Evolutionary conservation across 2,113 vertebrate species (phyloP).

Genomic region (Corynorhinus townsendii): DNA sequence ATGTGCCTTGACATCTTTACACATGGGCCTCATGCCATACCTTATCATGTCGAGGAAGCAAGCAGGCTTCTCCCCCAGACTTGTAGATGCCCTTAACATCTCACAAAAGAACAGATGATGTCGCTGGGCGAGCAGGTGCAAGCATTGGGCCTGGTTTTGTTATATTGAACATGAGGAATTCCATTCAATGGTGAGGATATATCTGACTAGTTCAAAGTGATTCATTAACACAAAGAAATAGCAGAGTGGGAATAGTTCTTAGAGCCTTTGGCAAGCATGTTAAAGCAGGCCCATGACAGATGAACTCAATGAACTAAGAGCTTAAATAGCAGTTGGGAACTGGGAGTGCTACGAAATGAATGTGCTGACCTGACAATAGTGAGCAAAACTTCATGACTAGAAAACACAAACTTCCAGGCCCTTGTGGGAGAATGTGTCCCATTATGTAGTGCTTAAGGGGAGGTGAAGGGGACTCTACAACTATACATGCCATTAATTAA

Average conservation of each 20-base stretch:
- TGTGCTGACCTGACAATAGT: constrained; percentile 69
- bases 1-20: not conserved
- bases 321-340: constrained; percentile 72
- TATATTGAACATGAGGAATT: constrained; percentile 44
- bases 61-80: not conserved
- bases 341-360: constrained; percentile 67
- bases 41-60: not conserved
- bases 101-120: not conserved
- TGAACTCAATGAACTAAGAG: constrained; percentile 72
- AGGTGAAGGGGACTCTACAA: not conserved
- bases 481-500: constrained; percentile 62
- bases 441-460: constrained; percentile 36
- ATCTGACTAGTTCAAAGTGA: constrained; percentile 59
- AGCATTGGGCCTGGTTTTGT: not conserved
- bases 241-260: constrained; percentile 35
- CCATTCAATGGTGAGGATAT: constrained; percentile 24
- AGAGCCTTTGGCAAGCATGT: constrained; percentile 57
- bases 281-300: constrained; percentile 68
- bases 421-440: constrained; percentile 62
- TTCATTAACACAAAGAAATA: constrained; percentile 63
- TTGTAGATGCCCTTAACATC: not conserved
- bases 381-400: constrained; percentile 64
- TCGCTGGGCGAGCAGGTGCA: not conserved
- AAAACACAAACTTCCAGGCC: constrained; percentile 66
- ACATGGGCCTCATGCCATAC: not conserved